Conservation (phyloP, 2,797 vertebrate species). For the Selene dorsalis region DNA sequence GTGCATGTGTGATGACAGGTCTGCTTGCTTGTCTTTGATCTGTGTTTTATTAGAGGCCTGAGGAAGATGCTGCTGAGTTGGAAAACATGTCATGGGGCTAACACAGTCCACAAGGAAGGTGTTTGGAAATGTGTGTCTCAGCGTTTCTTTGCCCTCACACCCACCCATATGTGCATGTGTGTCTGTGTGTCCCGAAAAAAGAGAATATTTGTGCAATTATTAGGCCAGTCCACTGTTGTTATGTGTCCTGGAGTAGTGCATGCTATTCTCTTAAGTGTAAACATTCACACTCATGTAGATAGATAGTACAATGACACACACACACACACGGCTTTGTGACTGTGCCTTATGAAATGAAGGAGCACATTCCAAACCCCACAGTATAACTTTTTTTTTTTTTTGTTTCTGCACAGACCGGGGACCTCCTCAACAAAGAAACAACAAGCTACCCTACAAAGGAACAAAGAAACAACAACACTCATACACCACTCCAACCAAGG, state of each 20-base stretch:
- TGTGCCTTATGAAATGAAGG: constrained; percentile 60
- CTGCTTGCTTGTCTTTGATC: constrained; percentile 77
- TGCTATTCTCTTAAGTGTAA: constrained; percentile 26
- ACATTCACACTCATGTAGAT: constrained; percentile 19
- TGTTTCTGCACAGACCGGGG: constrained; percentile 47
- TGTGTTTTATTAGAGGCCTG: constrained; percentile 82
- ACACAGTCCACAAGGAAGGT: constrained; percentile 71
- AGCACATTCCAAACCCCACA: constrained; percentile 67
- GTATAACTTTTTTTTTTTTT: constrained; percentile 40
- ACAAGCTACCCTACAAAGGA: constrained; percentile 56
- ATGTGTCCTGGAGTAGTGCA: constrained; percentile 21
- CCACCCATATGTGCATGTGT: constrained; percentile 13
- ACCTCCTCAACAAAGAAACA: constrained; percentile 55
- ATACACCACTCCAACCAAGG: constrained; percentile 9
- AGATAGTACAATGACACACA: constrained; percentile 17
- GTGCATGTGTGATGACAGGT: constrained; percentile 71
- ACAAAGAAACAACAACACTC: constrained; percentile 53
- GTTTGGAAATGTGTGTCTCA: constrained; percentile 40
- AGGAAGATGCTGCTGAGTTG: constrained; percentile 80
- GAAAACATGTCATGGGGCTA: constrained; percentile 77
- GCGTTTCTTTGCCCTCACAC: constrained; percentile 28
- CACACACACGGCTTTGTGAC: constrained; percentile 30
- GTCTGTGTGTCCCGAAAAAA: not conserved
- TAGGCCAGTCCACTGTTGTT: constrained; percentile 32
- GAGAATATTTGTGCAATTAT: constrained; percentile 41